These are phyloP conservation scores for Caenorhabditis angaria DNA, from an alignment of 2,888 invertebrate species.

Conservation along the genomic window DNA sequence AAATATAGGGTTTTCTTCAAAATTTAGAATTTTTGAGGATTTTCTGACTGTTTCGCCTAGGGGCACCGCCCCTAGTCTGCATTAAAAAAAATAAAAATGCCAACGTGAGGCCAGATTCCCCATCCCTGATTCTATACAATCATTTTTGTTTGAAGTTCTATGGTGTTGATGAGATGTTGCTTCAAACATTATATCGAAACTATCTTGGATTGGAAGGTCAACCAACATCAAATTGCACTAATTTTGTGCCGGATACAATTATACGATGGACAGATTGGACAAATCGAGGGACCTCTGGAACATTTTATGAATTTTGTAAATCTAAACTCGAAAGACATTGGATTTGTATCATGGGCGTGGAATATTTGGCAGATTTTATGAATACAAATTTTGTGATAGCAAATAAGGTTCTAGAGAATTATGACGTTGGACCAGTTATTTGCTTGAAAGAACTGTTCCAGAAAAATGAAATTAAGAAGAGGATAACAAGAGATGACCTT, in stretches of 20 bases:
- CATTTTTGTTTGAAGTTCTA: too few relatives aligned
- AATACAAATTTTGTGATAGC: not conserved
- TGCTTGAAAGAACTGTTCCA: not conserved
- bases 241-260: not conserved
- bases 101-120: too few relatives aligned
- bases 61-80: too few relatives aligned
- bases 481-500: too few relatives aligned
- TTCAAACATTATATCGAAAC: conserved; percentile 32
- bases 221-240: conserved; percentile 28
- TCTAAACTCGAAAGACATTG: not conserved
- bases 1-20: too few relatives aligned
- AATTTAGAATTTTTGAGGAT: too few relatives aligned
- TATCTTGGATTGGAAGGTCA: conserved; percentile 40
- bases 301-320: not conserved
- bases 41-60: too few relatives aligned
- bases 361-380: not conserved
- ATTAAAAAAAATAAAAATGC: too few relatives aligned
- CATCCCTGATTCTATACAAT: too few relatives aligned
- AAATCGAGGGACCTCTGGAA: not conserved
- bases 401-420: not conserved
- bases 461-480: too few relatives aligned
- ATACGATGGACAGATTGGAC: not conserved
- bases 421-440: conserved; percentile 2
- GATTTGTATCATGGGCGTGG: not conserved
- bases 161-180: conserved; percentile 39